phyloP scores from a whole-genome alignment of 2,113 vertebrate species.

The Triplophysa rosa region DNA sequence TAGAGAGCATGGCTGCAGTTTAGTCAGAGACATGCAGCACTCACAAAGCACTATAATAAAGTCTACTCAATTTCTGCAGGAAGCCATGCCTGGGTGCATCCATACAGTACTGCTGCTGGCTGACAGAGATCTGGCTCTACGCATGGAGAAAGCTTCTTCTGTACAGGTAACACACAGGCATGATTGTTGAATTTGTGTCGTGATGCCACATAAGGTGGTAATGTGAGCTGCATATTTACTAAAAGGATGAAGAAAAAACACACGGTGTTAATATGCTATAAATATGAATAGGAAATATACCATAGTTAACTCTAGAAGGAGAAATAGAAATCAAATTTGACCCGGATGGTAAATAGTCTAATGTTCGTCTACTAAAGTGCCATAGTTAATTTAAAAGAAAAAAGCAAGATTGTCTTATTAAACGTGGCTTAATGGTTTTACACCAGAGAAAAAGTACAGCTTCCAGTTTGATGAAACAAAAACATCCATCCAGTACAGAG shows the following conservation, averaged over 20 bases:
- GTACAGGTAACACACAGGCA: conserved; percentile 75
- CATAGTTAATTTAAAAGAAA: conserved; percentile 1
- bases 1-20: neutral
- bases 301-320: neutral
- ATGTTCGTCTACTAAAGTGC: neutral
- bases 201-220: neutral
- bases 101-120: conserved; percentile 79
- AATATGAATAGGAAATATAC: no score
- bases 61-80: conserved; percentile 55
- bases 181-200: neutral
- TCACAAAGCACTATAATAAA: neutral
- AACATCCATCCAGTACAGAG: neutral
- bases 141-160: conserved; percentile 71
- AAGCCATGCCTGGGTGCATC: conserved; percentile 74
- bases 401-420: neutral
- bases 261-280: neutral
- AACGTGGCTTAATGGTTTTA: neutral
- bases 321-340: neutral
- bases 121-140: conserved; percentile 73
- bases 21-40: conserved; percentile 5
- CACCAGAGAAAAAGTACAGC: neutral
- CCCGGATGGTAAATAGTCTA: neutral
- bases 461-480: neutral
- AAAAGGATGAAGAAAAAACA: neutral
- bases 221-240: neutral